These are phyloP conservation scores for Ophion ellenae DNA, from an alignment of 2,888 invertebrate genomes.

Conservation along the genomic window DNA sequence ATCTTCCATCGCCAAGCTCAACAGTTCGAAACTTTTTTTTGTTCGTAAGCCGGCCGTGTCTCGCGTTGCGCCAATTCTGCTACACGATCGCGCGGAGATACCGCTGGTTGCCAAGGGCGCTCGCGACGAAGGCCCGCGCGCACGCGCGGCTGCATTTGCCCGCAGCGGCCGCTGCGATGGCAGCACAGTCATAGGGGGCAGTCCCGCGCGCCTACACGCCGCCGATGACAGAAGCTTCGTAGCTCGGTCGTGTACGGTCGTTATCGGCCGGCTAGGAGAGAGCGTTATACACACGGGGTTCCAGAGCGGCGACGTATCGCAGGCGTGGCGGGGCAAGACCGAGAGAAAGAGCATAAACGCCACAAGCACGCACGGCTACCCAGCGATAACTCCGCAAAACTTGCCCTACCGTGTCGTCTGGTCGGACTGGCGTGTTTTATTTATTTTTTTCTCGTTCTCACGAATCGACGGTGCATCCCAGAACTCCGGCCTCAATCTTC, in stretches of 20 bases:
- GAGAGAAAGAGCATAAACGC: slow-evolving; percentile 52
- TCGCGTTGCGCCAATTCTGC: not conserved
- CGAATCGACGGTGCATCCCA: too few species aligned
- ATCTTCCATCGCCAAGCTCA: too few species aligned
- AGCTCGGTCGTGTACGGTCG: slow-evolving; percentile 54
- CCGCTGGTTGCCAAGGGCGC: not conserved
- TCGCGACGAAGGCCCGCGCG: not conserved
- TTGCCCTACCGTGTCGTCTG: not conserved
- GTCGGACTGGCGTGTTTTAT: not conserved
- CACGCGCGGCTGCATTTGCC: not conserved
- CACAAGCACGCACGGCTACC: not conserved
- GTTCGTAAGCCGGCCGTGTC: too few species aligned
- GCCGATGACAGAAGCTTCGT: slow-evolving; percentile 30
- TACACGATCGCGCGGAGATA: not conserved
- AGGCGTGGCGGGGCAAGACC: slow-evolving; percentile 69
- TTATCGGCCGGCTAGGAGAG: slow-evolving; percentile 69
- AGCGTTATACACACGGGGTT: not conserved
- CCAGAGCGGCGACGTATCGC: slow-evolving; percentile 55
- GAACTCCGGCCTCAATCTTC: too few species aligned
- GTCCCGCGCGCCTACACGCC: slow-evolving; percentile 10
- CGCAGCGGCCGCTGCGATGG: not conserved
- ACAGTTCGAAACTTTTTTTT: too few species aligned
- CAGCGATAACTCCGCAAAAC: not conserved
- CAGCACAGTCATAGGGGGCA: slow-evolving; percentile 19
- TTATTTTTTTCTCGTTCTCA: too few species aligned